Percentiles rank a stretch among this genome's conserved stretches.
Evolutionary conservation across 2,113 vertebrate species (phyloP).

Genomic region (Otocyon megalotis): DNA sequence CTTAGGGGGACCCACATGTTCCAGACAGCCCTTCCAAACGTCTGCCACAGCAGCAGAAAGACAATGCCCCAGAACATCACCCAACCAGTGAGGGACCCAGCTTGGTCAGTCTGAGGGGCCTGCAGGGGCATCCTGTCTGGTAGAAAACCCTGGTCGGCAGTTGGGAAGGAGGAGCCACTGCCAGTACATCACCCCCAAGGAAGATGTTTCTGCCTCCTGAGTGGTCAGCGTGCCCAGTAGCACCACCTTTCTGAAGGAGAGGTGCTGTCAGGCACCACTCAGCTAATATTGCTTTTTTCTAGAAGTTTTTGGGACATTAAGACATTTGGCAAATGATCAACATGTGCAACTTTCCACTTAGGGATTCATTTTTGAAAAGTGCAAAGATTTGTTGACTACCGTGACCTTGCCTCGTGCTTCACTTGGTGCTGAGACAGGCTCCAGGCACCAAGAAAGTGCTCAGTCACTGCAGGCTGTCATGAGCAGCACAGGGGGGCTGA

Average conservation of each 20-base stretch:
- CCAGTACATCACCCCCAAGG: background rate
- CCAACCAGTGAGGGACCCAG: background rate
- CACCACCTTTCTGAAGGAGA: background rate
- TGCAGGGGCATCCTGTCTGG: no score
- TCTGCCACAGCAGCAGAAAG: background rate
- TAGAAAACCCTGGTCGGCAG: background rate
- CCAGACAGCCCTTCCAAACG: background rate
- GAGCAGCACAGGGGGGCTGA: background rate
- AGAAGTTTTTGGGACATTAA: background rate
- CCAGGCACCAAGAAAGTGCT: rapidly evolving
- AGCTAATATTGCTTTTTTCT: background rate
- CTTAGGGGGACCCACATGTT: background rate
- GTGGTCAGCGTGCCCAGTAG: rapidly evolving
- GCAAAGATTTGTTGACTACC: rapidly evolving
- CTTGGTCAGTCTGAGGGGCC: background rate
- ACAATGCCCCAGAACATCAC: rapidly evolving
- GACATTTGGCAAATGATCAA: no score
- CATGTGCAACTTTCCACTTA: background rate
- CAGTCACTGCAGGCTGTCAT: rapidly evolving
- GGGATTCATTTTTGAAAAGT: background rate
- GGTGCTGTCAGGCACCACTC: rapidly evolving
- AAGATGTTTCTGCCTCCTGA: no score
- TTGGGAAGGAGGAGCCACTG: background rate
- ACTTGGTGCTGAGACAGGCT: rapidly evolving
- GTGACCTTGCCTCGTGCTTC: no score